Base-by-base conservation (phyloP, 2,888 invertebrate genomes). In the Volucella zonaria region DNA sequence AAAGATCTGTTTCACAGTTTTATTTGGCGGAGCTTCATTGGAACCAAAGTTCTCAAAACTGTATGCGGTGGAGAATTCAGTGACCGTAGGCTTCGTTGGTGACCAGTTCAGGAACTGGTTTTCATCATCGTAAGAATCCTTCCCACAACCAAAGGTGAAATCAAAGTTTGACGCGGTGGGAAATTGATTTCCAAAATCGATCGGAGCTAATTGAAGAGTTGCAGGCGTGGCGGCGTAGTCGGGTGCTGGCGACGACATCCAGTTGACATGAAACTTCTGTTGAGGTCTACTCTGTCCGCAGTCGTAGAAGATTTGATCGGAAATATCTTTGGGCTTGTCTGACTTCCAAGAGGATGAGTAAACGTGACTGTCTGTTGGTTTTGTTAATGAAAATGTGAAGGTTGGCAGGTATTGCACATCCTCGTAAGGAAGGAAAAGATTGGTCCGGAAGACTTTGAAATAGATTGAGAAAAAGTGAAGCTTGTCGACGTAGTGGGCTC, bases 181-280 rank as follows among this genome's bases (percentile, higher is more conserved):
- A 14, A 76, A 76, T 18, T 78, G 78, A 15, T 83, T 85, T 1
- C 73, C 76, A 40, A 85, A 85, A 10, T 85, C 85, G 9, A 85
- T 80, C 6, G 76, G 45, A 45, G 83, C 76, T 1, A 76, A 31
- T 0, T 79, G 74, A 0, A 68, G 51, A 0, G 49, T 45, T 3
- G 67, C 49, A 4, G 75, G 51, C 8, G 75, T 11, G 23, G 76
- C 12, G 0, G 64, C 45, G 47, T 52, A 78, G 23, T 82, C 79
- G 9, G 52, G 64, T 38, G 94, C 93, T 8, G 94, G 94, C 64
- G 94, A 89, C 18, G 94, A 87, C 87, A 88, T 88, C 88, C 88
- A 88, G 68, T 88, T 88, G 9, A 88, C 87, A 23, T 87, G 87
- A 2, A 71, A 56, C 52, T 86, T 86, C 15, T 43, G 79, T 12